Conservation (phyloP, 2,888 invertebrate species). For the Drosophila prolongata region DNA sequence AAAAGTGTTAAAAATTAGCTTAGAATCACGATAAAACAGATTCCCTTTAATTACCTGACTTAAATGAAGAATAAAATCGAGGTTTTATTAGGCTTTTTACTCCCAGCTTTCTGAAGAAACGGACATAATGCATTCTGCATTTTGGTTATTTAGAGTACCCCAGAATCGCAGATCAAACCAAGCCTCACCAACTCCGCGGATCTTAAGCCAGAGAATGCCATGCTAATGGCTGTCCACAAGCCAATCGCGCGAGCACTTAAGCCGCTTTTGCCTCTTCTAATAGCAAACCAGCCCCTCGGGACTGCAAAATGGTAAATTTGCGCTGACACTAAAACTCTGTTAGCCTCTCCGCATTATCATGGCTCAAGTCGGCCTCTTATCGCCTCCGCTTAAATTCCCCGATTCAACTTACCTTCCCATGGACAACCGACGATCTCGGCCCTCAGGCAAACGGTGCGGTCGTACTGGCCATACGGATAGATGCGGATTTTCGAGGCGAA, state of each 20-base stretch:
- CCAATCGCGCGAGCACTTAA: conserved; percentile 39
- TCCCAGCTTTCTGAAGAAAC: no score
- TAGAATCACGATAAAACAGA: no score
- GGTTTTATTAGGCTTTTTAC: no score
- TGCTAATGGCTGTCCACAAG: conserved; percentile 3
- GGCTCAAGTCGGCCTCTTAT: conserved; percentile 74
- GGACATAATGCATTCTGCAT: no score
- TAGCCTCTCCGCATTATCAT: conserved; percentile 75
- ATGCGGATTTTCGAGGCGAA: conserved; percentile 91
- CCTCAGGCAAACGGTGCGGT: conserved; percentile 92
- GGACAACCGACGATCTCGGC: conserved; percentile 92
- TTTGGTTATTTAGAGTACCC: no score
- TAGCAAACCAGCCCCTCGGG: conserved; percentile 9
- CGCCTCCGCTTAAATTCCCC: conserved; percentile 41
- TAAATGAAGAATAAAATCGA: no score
- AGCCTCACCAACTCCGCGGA: no score
- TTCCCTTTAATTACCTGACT: no score
- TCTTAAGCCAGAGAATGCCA: not conserved
- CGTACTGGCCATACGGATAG: conserved; percentile 91
- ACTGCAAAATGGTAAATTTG: conserved; percentile 69
- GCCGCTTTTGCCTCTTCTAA: conserved; percentile 32
- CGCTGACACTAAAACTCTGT: conserved; percentile 79
- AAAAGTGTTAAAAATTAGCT: no score
- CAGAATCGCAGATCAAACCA: no score
- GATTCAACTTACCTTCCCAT: conserved; percentile 88